A percentile compares a stretch with the other conserved stretches of the same genome.
Evolutionary conservation across 1,140 invertebrate species (phyloP).

Genomic region (Philotrypesis tridentata): DNA sequence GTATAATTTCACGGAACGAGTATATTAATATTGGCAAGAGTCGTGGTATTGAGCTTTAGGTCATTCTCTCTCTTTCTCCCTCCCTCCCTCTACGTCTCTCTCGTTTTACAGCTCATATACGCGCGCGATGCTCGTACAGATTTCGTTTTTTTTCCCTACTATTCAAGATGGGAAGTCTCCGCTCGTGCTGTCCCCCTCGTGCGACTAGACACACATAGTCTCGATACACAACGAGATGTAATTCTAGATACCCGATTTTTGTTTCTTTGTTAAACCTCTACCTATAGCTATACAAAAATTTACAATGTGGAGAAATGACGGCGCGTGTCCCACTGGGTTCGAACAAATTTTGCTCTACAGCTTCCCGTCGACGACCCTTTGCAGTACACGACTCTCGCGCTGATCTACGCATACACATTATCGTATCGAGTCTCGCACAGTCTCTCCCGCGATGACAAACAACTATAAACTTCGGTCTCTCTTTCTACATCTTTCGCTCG

Average conservation of each 20-base stretch:
- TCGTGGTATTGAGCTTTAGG: background rate
- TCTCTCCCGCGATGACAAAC: slow-evolving; percentile 23
- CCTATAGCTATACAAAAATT: slow-evolving; percentile 50
- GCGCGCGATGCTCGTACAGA: too few relatives aligned
- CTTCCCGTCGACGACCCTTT: background rate
- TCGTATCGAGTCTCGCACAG: too few relatives aligned
- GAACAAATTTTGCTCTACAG: slow-evolving; percentile 22
- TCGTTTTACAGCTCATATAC: background rate
- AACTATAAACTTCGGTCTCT: slow-evolving; percentile 37
- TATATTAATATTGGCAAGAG: slow-evolving; percentile 1
- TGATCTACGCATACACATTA: background rate
- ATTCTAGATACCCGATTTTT: slow-evolving; percentile 1
- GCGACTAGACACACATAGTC: background rate
- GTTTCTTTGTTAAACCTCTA: background rate
- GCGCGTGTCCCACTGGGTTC: background rate
- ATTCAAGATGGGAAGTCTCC: too few relatives aligned
- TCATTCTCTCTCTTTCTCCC: background rate
- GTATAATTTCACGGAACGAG: too few relatives aligned
- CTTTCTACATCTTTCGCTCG: slow-evolving; percentile 23
- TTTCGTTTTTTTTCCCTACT: too few relatives aligned
- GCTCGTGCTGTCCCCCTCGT: background rate
- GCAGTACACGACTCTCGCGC: background rate
- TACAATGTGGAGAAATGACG: background rate
- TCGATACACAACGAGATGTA: background rate
- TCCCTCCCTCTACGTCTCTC: background rate